Evolutionary conservation across 2,797 vertebrate species (phyloP).

Genomic region (Pagetopsis macropterus): DNA sequence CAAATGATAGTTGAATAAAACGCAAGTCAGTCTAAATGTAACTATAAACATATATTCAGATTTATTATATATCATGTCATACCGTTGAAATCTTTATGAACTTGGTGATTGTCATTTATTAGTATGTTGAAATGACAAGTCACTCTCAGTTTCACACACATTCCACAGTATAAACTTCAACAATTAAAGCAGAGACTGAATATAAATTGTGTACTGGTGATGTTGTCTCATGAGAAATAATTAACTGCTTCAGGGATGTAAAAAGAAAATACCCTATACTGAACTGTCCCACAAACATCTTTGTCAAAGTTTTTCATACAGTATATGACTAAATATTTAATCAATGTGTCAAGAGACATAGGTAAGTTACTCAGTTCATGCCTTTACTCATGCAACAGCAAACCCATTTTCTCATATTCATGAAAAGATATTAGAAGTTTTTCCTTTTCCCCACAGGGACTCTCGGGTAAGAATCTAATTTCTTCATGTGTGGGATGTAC

Average conservation of each 20-base stretch:
- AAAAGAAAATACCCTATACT: neutral
- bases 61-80: no score
- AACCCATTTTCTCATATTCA: conserved; percentile 4
- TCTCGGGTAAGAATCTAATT: neutral
- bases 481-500: conserved; percentile 13
- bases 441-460: neutral
- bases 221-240: conserved; percentile 28
- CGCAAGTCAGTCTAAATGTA: no score
- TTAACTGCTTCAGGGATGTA: conserved; percentile 22
- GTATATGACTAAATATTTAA: conserved; percentile 45
- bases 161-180: conserved; percentile 12
- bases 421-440: conserved; percentile 24
- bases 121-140: no score
- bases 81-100: no score
- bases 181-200: conserved; percentile 4
- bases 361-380: conserved; percentile 25
- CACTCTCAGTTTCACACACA: no score
- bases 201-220: conserved; percentile 47
- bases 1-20: no score
- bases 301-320: neutral
- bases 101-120: no score
- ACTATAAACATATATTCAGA: no score
- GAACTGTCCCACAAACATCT: conserved; percentile 13
- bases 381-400: conserved; percentile 29
- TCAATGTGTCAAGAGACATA: conserved; percentile 58